Evolutionary conservation across 2,113 vertebrate species (phyloP).

Genomic region (Nymphicus hollandicus): DNA sequence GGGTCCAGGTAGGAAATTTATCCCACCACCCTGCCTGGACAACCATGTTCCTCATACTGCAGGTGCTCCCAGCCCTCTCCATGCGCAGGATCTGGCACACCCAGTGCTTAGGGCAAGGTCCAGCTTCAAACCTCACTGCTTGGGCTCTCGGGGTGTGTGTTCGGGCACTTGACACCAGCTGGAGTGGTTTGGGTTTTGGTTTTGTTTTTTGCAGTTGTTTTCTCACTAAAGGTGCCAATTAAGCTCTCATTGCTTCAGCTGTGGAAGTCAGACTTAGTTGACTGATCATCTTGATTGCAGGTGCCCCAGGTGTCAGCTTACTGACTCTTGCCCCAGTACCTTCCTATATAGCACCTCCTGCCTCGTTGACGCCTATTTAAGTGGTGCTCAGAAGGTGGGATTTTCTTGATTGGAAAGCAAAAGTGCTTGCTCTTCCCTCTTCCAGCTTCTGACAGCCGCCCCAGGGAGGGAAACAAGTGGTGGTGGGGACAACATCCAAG

Average conservation of each 20-base stretch:
- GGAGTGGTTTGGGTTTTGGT: background rate
- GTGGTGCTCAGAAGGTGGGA: background rate
- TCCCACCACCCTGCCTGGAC: background rate
- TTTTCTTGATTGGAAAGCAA: background rate
- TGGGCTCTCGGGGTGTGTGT: background rate
- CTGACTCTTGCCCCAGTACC: background rate
- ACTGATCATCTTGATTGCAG: background rate
- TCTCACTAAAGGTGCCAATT: background rate
- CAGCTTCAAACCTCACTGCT: background rate
- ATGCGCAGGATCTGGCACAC: background rate
- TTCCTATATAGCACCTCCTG: background rate
- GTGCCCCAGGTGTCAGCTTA: background rate
- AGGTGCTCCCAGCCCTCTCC: background rate
- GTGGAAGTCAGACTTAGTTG: background rate
- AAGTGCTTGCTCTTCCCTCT: background rate
- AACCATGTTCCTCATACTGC: rapidly evolving
- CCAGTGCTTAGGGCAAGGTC: background rate
- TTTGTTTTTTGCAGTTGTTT: background rate
- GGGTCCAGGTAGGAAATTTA: background rate
- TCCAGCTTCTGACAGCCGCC: background rate
- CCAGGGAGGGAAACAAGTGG: background rate
- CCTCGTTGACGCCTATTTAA: background rate
- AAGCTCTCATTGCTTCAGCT: background rate
- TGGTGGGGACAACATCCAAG: background rate
- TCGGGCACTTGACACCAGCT: background rate